These are phyloP conservation scores for Drosophila atroscutellata DNA, from an alignment of 2,888 invertebrate genomes.

Conservation along the genomic window DNA sequence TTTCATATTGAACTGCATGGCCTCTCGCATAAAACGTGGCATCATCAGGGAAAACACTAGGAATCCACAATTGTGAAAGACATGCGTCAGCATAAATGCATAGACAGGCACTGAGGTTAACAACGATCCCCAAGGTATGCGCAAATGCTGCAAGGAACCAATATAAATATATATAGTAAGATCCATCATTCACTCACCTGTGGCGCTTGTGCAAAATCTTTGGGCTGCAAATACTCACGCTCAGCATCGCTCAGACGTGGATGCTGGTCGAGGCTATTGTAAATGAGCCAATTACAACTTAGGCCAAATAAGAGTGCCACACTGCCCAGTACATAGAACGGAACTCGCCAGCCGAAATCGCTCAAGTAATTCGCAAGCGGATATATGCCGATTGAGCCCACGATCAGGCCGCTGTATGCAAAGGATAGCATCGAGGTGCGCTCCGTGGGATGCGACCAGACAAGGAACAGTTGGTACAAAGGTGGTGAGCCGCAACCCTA, in stretches of 20 bases:
- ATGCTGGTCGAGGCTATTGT: slow-evolving; percentile 86
- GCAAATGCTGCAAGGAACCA: slow-evolving; percentile 61
- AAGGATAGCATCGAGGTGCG: slow-evolving; percentile 84
- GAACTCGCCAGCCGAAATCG: slow-evolving; percentile 87
- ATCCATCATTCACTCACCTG: slow-evolving; percentile 44
- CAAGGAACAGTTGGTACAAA: slow-evolving; percentile 82
- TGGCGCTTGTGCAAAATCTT: slow-evolving; percentile 23
- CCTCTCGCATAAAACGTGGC: slow-evolving; percentile 85
- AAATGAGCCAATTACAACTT: slow-evolving; percentile 82
- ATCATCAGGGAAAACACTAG: slow-evolving; percentile 83
- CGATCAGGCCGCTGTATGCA: slow-evolving; percentile 85
- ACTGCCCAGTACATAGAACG: slow-evolving; percentile 86
- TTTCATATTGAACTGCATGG: slow-evolving; percentile 84
- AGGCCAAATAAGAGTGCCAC: slow-evolving; percentile 76
- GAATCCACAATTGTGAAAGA: slow-evolving; percentile 85
- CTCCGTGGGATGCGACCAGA: slow-evolving; percentile 85
- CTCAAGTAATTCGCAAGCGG: slow-evolving; percentile 87
- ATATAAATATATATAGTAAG: neutral
- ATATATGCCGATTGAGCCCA: slow-evolving; percentile 85
- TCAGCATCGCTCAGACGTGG: slow-evolving; percentile 86
- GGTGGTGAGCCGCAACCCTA: slow-evolving; percentile 84
- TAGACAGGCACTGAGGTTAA: slow-evolving; percentile 85
- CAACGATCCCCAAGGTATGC: slow-evolving; percentile 85
- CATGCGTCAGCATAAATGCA: slow-evolving; percentile 85
- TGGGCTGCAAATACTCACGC: slow-evolving; percentile 71